These are phyloP conservation scores for Phodopus roborovskii DNA, from an alignment of 2,113 vertebrate genomes.

Conservation along the genomic window DNA sequence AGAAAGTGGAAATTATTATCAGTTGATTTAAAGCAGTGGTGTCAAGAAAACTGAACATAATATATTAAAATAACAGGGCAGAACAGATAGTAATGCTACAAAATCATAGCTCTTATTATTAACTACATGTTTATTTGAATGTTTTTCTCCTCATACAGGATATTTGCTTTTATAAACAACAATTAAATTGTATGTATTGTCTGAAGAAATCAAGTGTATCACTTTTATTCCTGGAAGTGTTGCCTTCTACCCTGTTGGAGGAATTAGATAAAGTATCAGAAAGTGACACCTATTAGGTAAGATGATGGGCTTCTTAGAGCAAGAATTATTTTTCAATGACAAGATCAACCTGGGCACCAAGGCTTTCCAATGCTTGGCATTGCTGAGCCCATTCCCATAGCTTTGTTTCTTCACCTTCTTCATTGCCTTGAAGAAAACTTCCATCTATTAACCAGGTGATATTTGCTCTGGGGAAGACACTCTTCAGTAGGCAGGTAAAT, in stretches of 20 bases:
- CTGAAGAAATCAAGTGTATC: background rate
- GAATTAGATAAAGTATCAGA: slow-evolving; percentile 18
- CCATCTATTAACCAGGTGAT: slow-evolving; percentile 67
- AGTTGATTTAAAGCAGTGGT: slow-evolving; percentile 10
- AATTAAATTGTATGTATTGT: background rate
- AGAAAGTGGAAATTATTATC: slow-evolving; percentile 4
- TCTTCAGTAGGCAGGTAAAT: slow-evolving; percentile 72
- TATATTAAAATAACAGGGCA: background rate
- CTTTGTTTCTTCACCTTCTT: slow-evolving; percentile 68
- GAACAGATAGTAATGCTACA: background rate
- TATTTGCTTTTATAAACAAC: background rate
- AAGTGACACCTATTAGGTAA: slow-evolving; percentile 32
- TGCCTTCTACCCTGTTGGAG: background rate
- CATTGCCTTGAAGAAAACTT: slow-evolving; percentile 47
- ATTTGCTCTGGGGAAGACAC: slow-evolving; percentile 75
- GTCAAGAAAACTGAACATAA: background rate
- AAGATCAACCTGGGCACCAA: background rate
- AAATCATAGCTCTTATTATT: background rate
- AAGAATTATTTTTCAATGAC: slow-evolving; percentile 36
- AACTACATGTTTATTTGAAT: background rate
- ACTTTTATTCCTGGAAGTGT: slow-evolving; percentile 17
- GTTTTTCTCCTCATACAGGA: background rate
- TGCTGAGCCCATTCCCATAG: background rate
- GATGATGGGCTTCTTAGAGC: slow-evolving; percentile 13
- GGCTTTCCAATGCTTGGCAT: background rate